Evolutionary conservation across 2,888 invertebrate genomes (phyloP).

Genomic region (Trisateles emortualis): DNA sequence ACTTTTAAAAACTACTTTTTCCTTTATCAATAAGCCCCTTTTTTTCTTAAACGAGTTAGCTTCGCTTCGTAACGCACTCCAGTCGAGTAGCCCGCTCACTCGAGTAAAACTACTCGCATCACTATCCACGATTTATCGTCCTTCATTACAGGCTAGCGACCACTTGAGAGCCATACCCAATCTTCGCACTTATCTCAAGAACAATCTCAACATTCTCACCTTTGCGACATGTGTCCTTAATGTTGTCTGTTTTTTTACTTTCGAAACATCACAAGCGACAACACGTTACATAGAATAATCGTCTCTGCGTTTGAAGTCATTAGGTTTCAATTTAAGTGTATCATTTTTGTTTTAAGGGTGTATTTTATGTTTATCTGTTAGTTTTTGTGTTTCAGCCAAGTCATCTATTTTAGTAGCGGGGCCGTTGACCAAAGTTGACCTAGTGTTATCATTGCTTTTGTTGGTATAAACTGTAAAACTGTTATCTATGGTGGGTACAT

Average conservation of each 20-base stretch:
- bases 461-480: slow-evolving; percentile 47
- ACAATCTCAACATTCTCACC: slow-evolving; percentile 73
- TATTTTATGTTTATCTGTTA: slow-evolving; percentile 17
- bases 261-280: slow-evolving; percentile 21
- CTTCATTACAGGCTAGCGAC: slow-evolving; percentile 60
- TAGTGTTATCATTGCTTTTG: slow-evolving; percentile 53
- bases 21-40: background rate
- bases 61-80: slow-evolving; percentile 4
- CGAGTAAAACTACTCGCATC: slow-evolving; percentile 17
- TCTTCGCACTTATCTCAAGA: slow-evolving; percentile 62
- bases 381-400: slow-evolving; percentile 63
- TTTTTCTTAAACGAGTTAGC: background rate
- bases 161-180: slow-evolving; percentile 53
- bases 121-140: slow-evolving; percentile 59
- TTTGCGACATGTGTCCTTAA: slow-evolving; percentile 75
- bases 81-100: slow-evolving; percentile 11
- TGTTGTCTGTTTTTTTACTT: slow-evolving; percentile 45
- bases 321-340: slow-evolving; percentile 9
- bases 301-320: rapidly evolving
- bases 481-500: slow-evolving; percentile 42
- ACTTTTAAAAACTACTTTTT: too few relatives aligned
- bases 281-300: background rate
- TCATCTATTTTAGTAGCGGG: slow-evolving; percentile 59
- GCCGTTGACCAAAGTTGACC: slow-evolving; percentile 61
- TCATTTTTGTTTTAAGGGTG: background rate